Percentiles rank a stretch among this genome's conserved stretches.
phyloP scores from a whole-genome alignment of 2,888 invertebrate genomes.

The Pammene aurita region DNA sequence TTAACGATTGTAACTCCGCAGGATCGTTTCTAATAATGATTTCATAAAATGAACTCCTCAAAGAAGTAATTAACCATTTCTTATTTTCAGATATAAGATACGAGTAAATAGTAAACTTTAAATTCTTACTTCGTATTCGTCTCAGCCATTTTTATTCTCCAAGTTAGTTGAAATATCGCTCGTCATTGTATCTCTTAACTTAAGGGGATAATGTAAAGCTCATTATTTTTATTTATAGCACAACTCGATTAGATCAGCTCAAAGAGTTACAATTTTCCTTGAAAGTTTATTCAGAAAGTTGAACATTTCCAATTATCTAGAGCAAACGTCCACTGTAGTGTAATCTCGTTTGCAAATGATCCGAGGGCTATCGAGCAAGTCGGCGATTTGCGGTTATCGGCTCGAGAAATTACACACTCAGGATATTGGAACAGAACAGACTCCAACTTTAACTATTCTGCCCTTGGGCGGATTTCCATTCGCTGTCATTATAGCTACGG shows the following conservation, averaged over 20 bases:
- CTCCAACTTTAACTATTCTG: constrained; percentile 26
- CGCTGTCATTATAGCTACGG: constrained; percentile 30
- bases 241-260: constrained; percentile 4
- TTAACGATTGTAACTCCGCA: too few species aligned
- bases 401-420: constrained; percentile 34
- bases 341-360: constrained; percentile 39
- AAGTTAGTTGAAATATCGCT: neutral
- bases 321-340: constrained; percentile 30
- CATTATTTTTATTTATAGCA: constrained; percentile 9
- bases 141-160: neutral
- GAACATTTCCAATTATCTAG: constrained; percentile 25
- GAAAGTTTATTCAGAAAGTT: constrained; percentile 34
- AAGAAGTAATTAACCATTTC: too few species aligned
- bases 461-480: constrained; percentile 27
- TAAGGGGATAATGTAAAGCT: neutral
- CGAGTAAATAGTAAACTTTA: neutral
- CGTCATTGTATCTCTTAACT: neutral
- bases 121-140: neutral
- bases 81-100: too few species aligned
- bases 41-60: too few species aligned
- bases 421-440: constrained; percentile 30
- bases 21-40: too few species aligned
- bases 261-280: constrained; percentile 21
- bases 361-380: constrained; percentile 35
- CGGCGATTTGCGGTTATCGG: constrained; percentile 37